phyloP scores from a whole-genome alignment of 2,888 invertebrate species.

The Buathra laborator region DNA sequence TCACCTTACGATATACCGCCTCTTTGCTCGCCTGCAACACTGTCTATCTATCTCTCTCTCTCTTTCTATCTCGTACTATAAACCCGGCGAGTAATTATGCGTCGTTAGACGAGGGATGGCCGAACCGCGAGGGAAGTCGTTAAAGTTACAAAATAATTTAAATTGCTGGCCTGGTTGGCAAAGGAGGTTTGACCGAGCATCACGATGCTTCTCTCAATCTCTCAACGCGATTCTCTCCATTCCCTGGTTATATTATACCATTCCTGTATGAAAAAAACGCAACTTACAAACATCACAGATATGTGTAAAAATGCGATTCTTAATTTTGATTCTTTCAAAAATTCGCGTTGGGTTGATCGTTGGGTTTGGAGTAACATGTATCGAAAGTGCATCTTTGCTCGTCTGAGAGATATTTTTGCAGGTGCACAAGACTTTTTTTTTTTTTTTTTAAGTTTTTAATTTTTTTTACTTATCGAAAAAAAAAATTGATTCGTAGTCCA shows the following conservation, averaged over 20 bases:
- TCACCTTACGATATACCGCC: conserved; percentile 34
- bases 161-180: conserved; percentile 68
- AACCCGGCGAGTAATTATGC: conserved; percentile 60
- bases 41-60: neutral
- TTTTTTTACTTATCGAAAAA: neutral
- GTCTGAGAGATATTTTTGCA: conserved; percentile 43
- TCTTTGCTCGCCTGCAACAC: conserved; percentile 9
- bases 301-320: neutral
- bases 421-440: conserved; percentile 20
- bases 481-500: neutral
- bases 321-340: conserved; percentile 8
- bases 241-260: neutral
- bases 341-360: neutral
- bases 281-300: neutral
- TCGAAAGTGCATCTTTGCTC: neutral
- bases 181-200: conserved; percentile 50
- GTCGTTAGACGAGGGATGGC: conserved; percentile 59
- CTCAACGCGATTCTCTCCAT: neutral
- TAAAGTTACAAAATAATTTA: conserved; percentile 68
- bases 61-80: conserved; percentile 12
- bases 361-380: neutral
- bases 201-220: conserved; percentile 22
- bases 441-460: neutral
- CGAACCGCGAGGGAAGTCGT: conserved; percentile 64
- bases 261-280: neutral